Evolutionary conservation across 1,140 invertebrate genomes (phyloP).

Genomic region (Eriosoma lanigerum): DNA sequence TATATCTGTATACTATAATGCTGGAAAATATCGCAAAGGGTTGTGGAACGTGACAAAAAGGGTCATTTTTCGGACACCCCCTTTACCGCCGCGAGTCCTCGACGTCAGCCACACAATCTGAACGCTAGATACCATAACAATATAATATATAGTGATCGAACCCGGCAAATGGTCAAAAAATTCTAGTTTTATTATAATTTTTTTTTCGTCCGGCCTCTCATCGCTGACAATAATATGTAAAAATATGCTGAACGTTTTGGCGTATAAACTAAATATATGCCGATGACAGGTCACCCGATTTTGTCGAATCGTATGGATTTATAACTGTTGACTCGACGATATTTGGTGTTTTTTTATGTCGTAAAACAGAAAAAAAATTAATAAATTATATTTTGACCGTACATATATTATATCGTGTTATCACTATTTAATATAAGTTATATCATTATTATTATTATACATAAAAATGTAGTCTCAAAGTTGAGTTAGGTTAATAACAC

Average conservation of each 20-base stretch:
- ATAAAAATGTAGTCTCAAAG: too few species aligned
- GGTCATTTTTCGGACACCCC: slow-evolving; percentile 50
- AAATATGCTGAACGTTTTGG: slow-evolving; percentile 48
- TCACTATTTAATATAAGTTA: too few species aligned
- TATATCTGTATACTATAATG: slow-evolving; percentile 29
- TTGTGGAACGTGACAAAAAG: slow-evolving; percentile 51
- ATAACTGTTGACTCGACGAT: slow-evolving; percentile 42
- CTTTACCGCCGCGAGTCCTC: slow-evolving; percentile 37
- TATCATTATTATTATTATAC: too few species aligned
- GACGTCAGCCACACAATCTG: slow-evolving; percentile 45
- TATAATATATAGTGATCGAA: slow-evolving; percentile 45
- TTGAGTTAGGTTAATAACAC: too few species aligned
- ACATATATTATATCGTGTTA: too few species aligned
- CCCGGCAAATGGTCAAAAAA: slow-evolving; percentile 50
- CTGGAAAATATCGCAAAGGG: slow-evolving; percentile 44
- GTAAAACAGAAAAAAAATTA: too few species aligned
- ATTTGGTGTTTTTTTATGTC: too few species aligned
- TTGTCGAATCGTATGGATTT: slow-evolving; percentile 35
- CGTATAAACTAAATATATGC: slow-evolving; percentile 37
- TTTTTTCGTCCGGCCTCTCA: neutral
- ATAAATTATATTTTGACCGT: too few species aligned
- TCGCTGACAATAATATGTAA: slow-evolving; percentile 48
- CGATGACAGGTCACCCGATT: slow-evolving; percentile 39
- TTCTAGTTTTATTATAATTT: slow-evolving; percentile 47
- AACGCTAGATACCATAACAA: slow-evolving; percentile 47